Conservation (phyloP, 1,140 invertebrate species). For the Drosophila kohkoa region DNA sequence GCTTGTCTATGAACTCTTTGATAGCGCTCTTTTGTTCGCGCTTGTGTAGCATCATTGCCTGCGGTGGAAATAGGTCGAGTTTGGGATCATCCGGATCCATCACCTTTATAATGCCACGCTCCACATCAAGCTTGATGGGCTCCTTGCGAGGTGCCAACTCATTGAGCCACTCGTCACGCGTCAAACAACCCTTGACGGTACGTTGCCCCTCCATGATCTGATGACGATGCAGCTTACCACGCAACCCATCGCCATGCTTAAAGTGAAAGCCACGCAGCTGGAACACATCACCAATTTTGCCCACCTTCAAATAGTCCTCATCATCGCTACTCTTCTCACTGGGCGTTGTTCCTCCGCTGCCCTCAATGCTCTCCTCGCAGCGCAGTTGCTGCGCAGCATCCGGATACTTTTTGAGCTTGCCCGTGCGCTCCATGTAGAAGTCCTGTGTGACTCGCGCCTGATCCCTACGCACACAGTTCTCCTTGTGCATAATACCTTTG, state of each 20-base stretch:
- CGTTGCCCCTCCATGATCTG: constrained; percentile 71
- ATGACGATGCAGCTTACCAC: constrained; percentile 72
- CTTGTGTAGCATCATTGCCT: constrained; percentile 36
- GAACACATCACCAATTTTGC: constrained; percentile 67
- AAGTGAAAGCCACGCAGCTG: constrained; percentile 78
- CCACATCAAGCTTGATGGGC: constrained; percentile 72
- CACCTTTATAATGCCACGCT: constrained; percentile 70
- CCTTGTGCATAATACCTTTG: constrained; percentile 64
- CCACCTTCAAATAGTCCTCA: constrained; percentile 77
- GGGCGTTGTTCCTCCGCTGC: constrained; percentile 57
- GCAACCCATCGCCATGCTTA: constrained; percentile 69
- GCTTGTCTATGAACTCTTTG: constrained; percentile 62
- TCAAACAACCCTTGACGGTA: constrained; percentile 72
- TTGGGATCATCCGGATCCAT: constrained; percentile 73
- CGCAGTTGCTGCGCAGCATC: constrained; percentile 60
- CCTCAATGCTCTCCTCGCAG: constrained; percentile 55
- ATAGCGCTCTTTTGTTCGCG: constrained; percentile 61
- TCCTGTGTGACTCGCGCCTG: constrained; percentile 62
- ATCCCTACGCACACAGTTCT: constrained; percentile 64
- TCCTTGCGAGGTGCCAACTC: constrained; percentile 73
- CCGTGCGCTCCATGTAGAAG: constrained; percentile 62
- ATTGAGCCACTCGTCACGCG: constrained; percentile 79
- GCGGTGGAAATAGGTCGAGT: constrained; percentile 66
- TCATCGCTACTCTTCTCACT: constrained; percentile 77
- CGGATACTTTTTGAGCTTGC: constrained; percentile 60